These are phyloP conservation scores for Penaeus chinensis DNA, from an alignment of 1,140 invertebrate genomes.

Conservation along the genomic window DNA sequence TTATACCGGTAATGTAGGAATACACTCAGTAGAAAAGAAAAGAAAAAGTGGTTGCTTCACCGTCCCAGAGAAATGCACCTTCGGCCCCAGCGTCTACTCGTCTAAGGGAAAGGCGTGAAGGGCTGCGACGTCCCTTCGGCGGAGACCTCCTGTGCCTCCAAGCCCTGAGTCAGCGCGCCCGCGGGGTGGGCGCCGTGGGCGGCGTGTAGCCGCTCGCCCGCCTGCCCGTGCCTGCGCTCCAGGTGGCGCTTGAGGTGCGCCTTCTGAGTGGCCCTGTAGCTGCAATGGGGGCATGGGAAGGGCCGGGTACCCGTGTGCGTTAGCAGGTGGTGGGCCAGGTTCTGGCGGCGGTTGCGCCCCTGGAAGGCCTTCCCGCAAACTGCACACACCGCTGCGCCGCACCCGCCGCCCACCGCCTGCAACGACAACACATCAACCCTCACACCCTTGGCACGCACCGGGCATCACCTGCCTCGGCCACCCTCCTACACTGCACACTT, in stretches of 20 bases:
- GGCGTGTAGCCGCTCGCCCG: slow-evolving; percentile 30
- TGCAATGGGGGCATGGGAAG: slow-evolving; percentile 85
- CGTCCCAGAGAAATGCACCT: too few species aligned
- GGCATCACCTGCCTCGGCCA: neutral
- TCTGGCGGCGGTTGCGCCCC: slow-evolving; percentile 57
- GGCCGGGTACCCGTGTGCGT: slow-evolving; percentile 87
- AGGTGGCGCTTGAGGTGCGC: slow-evolving; percentile 74
- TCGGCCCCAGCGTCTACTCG: too few species aligned
- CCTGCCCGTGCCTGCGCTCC: slow-evolving; percentile 76
- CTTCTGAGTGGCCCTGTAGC: slow-evolving; percentile 73
- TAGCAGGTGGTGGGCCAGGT: slow-evolving; percentile 56
- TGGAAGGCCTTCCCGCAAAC: slow-evolving; percentile 56
- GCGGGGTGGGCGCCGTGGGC: neutral
- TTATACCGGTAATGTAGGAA: too few species aligned
- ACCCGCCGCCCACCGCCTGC: slow-evolving; percentile 42
- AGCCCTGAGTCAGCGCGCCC: neutral
- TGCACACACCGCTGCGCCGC: slow-evolving; percentile 46
- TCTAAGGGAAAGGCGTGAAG: too few species aligned
- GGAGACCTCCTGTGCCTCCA: slow-evolving; percentile 1
- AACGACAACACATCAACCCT: slow-evolving; percentile 57
- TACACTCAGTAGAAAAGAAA: too few species aligned
- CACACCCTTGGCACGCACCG: neutral
- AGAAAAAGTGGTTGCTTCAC: too few species aligned
- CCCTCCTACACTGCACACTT: slow-evolving; percentile 11
- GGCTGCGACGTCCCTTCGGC: too few species aligned